Evolutionary conservation across 2,888 invertebrate genomes (phyloP).

Genomic region (Galeopsomyia nigrocyanea): DNA sequence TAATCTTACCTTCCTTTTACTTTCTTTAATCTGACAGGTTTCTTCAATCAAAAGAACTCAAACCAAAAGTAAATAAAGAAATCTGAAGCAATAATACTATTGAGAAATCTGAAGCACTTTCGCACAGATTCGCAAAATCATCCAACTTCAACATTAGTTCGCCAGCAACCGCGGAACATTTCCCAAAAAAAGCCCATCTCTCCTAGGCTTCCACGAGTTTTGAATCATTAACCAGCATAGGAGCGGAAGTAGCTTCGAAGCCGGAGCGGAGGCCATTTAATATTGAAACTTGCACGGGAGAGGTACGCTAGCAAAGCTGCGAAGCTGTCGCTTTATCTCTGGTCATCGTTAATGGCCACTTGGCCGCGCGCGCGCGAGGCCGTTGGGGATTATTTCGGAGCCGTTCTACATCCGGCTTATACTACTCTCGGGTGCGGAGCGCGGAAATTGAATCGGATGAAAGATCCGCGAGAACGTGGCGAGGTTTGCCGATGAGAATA

Average conservation of each 20-base stretch:
- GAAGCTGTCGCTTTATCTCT: slow-evolving; percentile 38
- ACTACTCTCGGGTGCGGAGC: slow-evolving; percentile 4
- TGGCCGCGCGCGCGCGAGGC: slow-evolving; percentile 4
- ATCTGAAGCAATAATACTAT: no score
- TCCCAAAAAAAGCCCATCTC: no score
- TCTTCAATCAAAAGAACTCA: no score
- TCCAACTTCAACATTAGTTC: no score
- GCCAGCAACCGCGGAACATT: no score
- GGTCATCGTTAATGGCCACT: slow-evolving; percentile 38
- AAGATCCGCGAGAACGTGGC: slow-evolving; percentile 31
- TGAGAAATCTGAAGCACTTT: no score
- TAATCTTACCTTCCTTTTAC: no score
- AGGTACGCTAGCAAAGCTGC: neutral
- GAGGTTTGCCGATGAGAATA: no score
- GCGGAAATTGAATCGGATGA: slow-evolving; percentile 45
- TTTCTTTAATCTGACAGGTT: no score
- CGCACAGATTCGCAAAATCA: no score
- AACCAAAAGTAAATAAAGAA: no score
- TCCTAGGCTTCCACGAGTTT: no score
- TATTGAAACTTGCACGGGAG: slow-evolving; percentile 22
- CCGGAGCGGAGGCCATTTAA: slow-evolving; percentile 3
- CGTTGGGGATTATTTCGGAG: slow-evolving; percentile 20
- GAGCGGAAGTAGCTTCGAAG: neutral
- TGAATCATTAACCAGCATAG: slow-evolving; percentile 9
- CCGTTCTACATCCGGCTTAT: slow-evolving; percentile 35